A percentile compares a stretch with the other conserved stretches of the same genome.
These are phyloP conservation scores for Apamea anceps DNA, from an alignment of 2,888 invertebrate genomes.

Conservation along the genomic window DNA sequence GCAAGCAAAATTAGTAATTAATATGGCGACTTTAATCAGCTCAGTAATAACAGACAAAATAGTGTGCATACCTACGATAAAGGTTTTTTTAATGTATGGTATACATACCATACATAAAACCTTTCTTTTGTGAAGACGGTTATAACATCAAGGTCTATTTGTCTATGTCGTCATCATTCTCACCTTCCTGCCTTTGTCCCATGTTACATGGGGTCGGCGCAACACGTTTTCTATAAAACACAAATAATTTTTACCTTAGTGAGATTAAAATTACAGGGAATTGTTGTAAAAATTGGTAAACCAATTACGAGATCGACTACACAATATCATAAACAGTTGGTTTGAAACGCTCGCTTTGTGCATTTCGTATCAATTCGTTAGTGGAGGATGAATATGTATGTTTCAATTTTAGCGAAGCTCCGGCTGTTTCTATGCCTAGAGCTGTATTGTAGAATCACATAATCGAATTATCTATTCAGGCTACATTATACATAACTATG, in stretches of 20 bases:
- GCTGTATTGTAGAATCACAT: neutral
- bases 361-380: conserved; percentile 41
- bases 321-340: conserved; percentile 41
- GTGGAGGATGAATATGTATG: conserved; percentile 35
- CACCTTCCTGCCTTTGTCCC: neutral
- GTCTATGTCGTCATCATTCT: neutral
- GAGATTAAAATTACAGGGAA: neutral
- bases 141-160: neutral
- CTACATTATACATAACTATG: neutral
- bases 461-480: neutral
- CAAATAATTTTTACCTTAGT: neutral
- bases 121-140: neutral
- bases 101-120: neutral
- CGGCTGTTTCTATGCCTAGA: neutral
- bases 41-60: neutral
- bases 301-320: neutral
- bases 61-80: too few relatives aligned
- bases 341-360: conserved; percentile 40
- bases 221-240: neutral
- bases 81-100: too few relatives aligned
- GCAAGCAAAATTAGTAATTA: neutral
- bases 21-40: neutral
- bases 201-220: neutral
- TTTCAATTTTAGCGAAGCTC: conserved; percentile 12
- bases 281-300: neutral